phyloP scores from a whole-genome alignment of 2,113 vertebrate genomes.

The Raphicerus campestris region DNA sequence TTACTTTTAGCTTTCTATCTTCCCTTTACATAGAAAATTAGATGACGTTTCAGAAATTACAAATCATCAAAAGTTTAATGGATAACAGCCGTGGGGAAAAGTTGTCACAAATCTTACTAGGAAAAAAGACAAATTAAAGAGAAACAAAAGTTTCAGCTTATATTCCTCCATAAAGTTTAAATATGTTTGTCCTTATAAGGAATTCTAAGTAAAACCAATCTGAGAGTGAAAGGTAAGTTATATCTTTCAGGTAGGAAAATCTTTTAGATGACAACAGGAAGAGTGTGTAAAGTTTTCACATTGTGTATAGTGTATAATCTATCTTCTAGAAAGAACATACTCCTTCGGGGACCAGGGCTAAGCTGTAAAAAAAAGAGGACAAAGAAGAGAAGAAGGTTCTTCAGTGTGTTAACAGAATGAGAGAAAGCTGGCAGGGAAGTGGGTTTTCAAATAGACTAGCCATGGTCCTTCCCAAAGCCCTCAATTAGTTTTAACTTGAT shows the following conservation, averaged over 20 bases:
- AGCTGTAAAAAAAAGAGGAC: slow-evolving; percentile 78
- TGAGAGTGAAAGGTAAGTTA: slow-evolving; percentile 62
- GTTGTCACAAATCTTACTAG: slow-evolving; percentile 34
- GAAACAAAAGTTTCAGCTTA: not conserved
- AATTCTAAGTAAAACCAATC: slow-evolving; percentile 43
- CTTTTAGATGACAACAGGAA: slow-evolving; percentile 75
- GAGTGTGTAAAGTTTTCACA: slow-evolving; percentile 72
- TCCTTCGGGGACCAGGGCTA: slow-evolving; percentile 78
- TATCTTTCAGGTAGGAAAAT: slow-evolving; percentile 73
- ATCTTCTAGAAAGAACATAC: slow-evolving; percentile 79
- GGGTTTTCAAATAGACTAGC: slow-evolving; percentile 71
- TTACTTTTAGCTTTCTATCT: not conserved
- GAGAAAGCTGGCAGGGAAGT: slow-evolving; percentile 70
- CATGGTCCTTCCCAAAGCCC: slow-evolving; percentile 68
- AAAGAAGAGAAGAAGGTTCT: slow-evolving; percentile 80
- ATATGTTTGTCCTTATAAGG: slow-evolving; percentile 20
- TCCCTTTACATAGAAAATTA: slow-evolving; percentile 24
- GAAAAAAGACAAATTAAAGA: slow-evolving; percentile 45
- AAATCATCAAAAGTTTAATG: slow-evolving; percentile 28
- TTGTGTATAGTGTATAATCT: slow-evolving; percentile 74
- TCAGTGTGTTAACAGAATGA: slow-evolving; percentile 78
- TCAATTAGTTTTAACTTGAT: slow-evolving; percentile 77
- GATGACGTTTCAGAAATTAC: slow-evolving; percentile 50
- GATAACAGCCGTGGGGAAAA: slow-evolving; percentile 30
- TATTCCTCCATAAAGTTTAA: not conserved